These are phyloP conservation scores for Nannospalax galili DNA, from an alignment of 2,113 vertebrate genomes.

Conservation along the genomic window DNA sequence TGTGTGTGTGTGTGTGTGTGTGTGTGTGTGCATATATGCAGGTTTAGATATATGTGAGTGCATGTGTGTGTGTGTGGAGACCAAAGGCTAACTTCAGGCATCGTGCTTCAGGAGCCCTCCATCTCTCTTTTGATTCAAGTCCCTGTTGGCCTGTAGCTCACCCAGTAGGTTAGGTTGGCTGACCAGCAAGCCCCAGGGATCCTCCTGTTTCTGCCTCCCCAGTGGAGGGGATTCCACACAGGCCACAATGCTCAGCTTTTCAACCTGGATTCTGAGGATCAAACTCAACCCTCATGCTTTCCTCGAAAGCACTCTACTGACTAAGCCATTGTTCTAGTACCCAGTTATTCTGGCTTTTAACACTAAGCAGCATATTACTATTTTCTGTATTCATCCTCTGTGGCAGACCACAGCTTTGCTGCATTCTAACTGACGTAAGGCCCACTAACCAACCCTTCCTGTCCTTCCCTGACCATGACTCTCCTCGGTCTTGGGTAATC, in stretches of 20 bases:
- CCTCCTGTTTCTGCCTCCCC: background rate
- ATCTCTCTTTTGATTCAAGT: background rate
- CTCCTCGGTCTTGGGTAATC: background rate
- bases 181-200: too few relatives aligned
- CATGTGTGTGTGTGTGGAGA: background rate
- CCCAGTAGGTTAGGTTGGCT: too few relatives aligned
- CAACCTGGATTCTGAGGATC: background rate
- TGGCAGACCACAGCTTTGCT: background rate
- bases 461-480: rapidly evolving
- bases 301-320: background rate
- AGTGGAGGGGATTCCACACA: background rate
- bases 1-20: background rate
- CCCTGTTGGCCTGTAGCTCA: background rate
- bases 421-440: background rate
- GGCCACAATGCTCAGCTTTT: too few relatives aligned
- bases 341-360: background rate
- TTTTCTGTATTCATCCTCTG: background rate
- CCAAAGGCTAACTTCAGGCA: background rate
- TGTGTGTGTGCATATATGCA: background rate
- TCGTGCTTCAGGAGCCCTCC: background rate
- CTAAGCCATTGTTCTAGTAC: too few relatives aligned
- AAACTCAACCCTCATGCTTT: background rate
- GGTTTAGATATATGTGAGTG: background rate
- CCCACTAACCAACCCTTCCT: too few relatives aligned
- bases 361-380: background rate